Evolutionary conservation across 2,113 vertebrate species (phyloP).

Genomic region (Otis tarda): DNA sequence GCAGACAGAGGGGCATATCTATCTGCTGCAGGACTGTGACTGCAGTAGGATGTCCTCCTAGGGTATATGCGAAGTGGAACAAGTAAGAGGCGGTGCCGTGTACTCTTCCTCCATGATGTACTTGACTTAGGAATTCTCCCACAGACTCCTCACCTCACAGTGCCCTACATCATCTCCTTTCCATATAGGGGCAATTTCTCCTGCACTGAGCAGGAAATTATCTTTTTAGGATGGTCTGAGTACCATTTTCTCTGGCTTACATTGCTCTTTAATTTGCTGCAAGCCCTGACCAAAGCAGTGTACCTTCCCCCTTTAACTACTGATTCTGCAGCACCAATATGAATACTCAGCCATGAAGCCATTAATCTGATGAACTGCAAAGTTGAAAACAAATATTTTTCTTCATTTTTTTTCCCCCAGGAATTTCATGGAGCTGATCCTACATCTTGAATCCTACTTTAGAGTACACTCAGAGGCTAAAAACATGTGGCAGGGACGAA

Average conservation of each 20-base stretch:
- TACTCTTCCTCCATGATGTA: neutral
- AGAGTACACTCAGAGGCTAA: neutral
- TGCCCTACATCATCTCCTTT: neutral
- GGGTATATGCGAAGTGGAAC: rapidly evolving
- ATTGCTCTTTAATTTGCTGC: neutral
- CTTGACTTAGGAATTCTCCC: neutral
- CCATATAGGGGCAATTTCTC: neutral
- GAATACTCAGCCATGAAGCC: neutral
- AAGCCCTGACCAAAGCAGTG: neutral
- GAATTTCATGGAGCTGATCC: neutral
- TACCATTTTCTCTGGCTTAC: neutral
- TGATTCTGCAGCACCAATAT: neutral
- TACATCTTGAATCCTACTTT: neutral
- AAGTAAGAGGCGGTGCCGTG: rapidly evolving
- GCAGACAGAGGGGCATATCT: neutral
- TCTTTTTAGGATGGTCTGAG: neutral
- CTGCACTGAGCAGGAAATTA: neutral
- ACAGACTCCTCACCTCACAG: neutral
- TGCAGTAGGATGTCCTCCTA: neutral
- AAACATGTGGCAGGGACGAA: neutral
- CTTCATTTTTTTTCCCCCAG: rapidly evolving
- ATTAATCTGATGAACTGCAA: neutral
- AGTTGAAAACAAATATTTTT: neutral
- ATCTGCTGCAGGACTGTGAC: neutral
- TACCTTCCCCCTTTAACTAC: neutral